Percentiles rank a stretch among this genome's conserved stretches.
Evolutionary conservation across 2,888 invertebrate species (phyloP).

Genomic region (Yponomeuta sedellus): DNA sequence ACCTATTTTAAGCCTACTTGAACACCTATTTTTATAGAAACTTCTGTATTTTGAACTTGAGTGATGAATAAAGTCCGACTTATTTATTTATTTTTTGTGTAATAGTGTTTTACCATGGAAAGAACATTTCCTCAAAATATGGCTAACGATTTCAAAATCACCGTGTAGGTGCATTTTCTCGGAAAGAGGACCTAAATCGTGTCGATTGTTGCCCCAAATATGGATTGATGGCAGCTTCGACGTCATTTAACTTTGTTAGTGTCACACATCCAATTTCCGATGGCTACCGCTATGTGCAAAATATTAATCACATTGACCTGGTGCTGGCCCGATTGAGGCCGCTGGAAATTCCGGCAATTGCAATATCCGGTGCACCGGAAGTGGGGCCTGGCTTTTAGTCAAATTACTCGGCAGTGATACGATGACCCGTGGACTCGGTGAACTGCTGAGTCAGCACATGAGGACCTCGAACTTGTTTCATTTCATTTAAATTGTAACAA

Average conservation of each 20-base stretch:
- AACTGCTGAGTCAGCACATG: slow-evolving; percentile 4
- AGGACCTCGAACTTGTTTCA: not conserved
- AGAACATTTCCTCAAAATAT: no score
- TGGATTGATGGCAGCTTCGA: not conserved
- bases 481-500: not conserved
- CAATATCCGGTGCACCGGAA: slow-evolving; percentile 52
- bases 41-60: no score
- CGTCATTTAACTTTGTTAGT: slow-evolving; percentile 22
- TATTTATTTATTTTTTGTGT: no score
- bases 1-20: no score
- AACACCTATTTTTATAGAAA: no score
- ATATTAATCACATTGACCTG: slow-evolving; percentile 27
- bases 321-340: slow-evolving; percentile 21
- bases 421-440: not conserved
- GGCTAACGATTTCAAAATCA: no score
- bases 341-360: slow-evolving; percentile 35
- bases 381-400: slow-evolving; percentile 45
- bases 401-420: slow-evolving; percentile 38
- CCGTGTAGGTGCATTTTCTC: no score
- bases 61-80: no score
- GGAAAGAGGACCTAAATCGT: no score
- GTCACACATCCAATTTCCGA: slow-evolving; percentile 40
- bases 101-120: no score
- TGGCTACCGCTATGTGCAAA: slow-evolving; percentile 16
- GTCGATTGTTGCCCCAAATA: not conserved